Base-by-base conservation (phyloP, 2,888 invertebrate species). In the Bellardia bayeri region DNA sequence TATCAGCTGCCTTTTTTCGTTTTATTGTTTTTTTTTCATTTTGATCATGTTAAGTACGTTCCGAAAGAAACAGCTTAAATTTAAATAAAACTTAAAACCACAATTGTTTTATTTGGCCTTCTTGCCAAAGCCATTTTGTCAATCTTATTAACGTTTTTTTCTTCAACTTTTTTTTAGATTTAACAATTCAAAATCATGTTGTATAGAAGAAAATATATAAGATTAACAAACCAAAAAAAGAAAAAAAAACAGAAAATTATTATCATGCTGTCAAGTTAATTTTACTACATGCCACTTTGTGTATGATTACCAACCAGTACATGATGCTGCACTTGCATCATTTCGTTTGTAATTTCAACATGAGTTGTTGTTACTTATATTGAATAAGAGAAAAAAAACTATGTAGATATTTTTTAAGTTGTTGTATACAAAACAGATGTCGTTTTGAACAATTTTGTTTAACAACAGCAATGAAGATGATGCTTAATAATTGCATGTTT, bases 401-500 rank as follows among this genome's bases (percentile, higher is more conserved):
- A 16, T 45, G 66, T 13, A 11, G 49, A 23, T 23, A 23, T 54
- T 69, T 68, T 83, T 71, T 37, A 30, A 56, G 33, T 49, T 64
- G 56, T 84, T 84, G 40, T 4, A 54, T 58, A 42, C 74, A 6
- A 63, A 85, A 79, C 87, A 87, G 87, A 87, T 87, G 87, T 79
- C 87, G 87, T 85, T 87, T 82, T 75, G 9, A 79, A 80, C 71
- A 87, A 87, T 69, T 79, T 71, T 66, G 71, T 64, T 56, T 56
- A 80, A 75, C 75, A 75, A 78, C 82, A 79, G 64, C 78, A 61
- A 61, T 14, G 4, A 56, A 68, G 58, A 78, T 79, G 87, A 85
- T 87, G 87, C 87, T 79, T 82, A 87, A 85, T 82, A 87, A 75
- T 87, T 79, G 87, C 87, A 87, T 87, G 87, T 85, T 87, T 87